Evolutionary conservation across 2,113 vertebrate species (phyloP).

Genomic region (Ginglymostoma cirratum): DNA sequence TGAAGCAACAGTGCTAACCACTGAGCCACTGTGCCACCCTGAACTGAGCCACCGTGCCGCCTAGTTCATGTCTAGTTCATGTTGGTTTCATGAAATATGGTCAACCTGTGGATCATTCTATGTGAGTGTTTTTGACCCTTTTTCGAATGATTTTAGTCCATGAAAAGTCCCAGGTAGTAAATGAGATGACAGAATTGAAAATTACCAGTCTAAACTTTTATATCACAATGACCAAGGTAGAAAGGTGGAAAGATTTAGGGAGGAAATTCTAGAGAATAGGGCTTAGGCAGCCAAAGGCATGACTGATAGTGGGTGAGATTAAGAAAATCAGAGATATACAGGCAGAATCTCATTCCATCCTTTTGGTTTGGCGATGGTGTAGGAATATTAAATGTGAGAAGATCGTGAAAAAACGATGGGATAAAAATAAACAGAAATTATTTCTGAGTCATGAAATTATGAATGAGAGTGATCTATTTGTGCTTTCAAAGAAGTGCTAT

Average conservation of each 20-base stretch:
- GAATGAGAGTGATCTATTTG: not conserved
- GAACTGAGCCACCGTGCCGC: too few relatives aligned
- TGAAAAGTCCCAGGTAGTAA: too few relatives aligned
- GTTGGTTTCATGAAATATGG: too few relatives aligned
- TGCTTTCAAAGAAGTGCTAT: slow-evolving; percentile 2
- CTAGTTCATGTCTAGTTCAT: too few relatives aligned
- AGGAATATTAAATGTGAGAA: not conserved
- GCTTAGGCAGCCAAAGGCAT: not conserved
- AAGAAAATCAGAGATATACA: not conserved
- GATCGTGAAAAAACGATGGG: not conserved
- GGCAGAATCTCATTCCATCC: not conserved
- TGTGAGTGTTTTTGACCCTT: too few relatives aligned
- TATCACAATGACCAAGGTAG: not conserved
- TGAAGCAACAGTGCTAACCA: too few relatives aligned
- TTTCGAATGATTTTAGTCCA: too few relatives aligned
- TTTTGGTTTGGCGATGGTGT: not conserved
- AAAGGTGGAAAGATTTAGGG: not conserved
- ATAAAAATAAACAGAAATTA: not conserved
- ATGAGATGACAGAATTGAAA: too few relatives aligned
- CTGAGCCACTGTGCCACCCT: too few relatives aligned
- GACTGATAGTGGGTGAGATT: not conserved
- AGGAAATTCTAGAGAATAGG: not conserved
- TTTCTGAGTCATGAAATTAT: not conserved
- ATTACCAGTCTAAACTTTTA: too few relatives aligned
- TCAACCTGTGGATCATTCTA: too few relatives aligned